Evolutionary conservation across 2,113 vertebrate species (phyloP).

Genomic region (Callipepla californica): DNA sequence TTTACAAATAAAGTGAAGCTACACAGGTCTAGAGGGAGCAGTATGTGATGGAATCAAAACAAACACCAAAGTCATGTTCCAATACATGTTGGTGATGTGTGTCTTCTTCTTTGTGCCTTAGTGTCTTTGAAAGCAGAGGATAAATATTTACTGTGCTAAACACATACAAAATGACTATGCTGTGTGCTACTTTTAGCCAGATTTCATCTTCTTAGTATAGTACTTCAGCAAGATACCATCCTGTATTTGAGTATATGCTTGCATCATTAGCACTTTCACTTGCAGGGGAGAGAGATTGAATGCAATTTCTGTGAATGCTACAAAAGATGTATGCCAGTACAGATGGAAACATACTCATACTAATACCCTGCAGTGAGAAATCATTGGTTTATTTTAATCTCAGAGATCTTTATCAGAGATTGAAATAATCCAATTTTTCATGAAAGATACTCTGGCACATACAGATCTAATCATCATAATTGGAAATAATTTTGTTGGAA

Average conservation of each 20-base stretch:
- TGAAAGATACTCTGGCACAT: neutral
- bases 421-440: neutral
- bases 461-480: neutral
- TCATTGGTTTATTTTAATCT: neutral
- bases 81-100: neutral
- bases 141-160: neutral
- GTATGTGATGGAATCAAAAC: neutral
- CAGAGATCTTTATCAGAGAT: neutral
- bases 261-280: neutral
- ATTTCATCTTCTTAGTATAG: neutral
- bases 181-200: neutral
- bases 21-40: neutral
- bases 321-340: neutral
- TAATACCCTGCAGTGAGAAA: neutral
- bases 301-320: neutral
- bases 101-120: neutral
- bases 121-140: neutral
- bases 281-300: neutral
- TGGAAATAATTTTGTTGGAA: neutral
- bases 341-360: neutral
- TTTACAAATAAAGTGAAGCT: neutral
- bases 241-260: neutral
- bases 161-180: fast-evolving
- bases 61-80: neutral
- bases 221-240: neutral